Evolutionary conservation across 2,888 invertebrate species (phyloP), one percentile per base, ranked within the genome.

Genomic region (Pedicia rivosa): DNA sequence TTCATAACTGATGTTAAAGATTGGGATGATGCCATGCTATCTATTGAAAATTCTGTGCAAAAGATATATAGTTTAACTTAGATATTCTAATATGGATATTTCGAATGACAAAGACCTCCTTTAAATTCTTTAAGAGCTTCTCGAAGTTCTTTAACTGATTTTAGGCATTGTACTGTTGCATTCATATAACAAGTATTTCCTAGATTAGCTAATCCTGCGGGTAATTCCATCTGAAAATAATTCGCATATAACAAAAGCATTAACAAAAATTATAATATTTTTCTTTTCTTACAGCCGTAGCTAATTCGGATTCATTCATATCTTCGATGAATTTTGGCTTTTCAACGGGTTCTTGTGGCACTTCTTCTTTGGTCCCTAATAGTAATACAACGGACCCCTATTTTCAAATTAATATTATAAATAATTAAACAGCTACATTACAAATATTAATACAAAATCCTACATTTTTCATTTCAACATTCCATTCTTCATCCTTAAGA

Each of bases 161-260:
- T 84, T 33, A 97, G 66, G 63, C 95, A 97, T 59, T 97, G 97
- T 17, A 97, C 81, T 6, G 91, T 92, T 0, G 95, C 94, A 65
- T 97, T 97, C 78, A 97, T 80, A 59, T 97, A 97, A 62, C 97
- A 97, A 2, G 95, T 97, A 59, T 97, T 97, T 28, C 95, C 98
- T 3, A 98, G 68, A 65, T 98, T 98, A 37, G 78, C 79, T 41
- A 99, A 67, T 33, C 98, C 98, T 44, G 87, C 78, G 0, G 94
- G 94, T 39, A 92, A 57, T 45, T 88, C 81, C 56, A 88, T 57
- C 78, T 82, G 56, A 36, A 70, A 66, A 35, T 37, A 35, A 26
- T 29, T 15, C 27, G 13, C 10, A 17, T 8, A 6, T 22, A 4
- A 17, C 17, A 22, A 30, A 31, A 19, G 1, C 9, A 19, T n/a